phyloP scores from a whole-genome alignment of 2,113 vertebrate genomes.

The Zingel zingel region DNA sequence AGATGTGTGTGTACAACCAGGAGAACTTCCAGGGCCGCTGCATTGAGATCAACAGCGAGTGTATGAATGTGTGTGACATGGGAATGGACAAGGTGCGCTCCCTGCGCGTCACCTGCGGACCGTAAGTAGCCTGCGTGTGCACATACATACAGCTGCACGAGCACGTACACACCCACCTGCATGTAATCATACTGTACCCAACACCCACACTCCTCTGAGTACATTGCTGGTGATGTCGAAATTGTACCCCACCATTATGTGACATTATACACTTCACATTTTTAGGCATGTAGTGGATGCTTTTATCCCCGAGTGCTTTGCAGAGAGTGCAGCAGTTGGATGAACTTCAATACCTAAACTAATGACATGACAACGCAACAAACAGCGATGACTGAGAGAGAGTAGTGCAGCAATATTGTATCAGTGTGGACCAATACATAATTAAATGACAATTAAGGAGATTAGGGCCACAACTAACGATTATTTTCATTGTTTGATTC shows the following conservation, averaged over 20 bases:
- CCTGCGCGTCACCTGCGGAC: slow-evolving; percentile 81
- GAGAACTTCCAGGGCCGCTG: slow-evolving; percentile 87
- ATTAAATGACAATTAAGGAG: neutral
- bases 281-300: slow-evolving; percentile 33
- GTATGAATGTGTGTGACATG: slow-evolving; percentile 82
- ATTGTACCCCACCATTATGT: slow-evolving; percentile 36
- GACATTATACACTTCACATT: slow-evolving; percentile 52
- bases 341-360: slow-evolving; percentile 29
- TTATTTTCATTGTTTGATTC: too few relatives aligned
- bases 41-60: slow-evolving; percentile 82
- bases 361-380: slow-evolving; percentile 17
- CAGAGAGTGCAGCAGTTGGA: slow-evolving; percentile 25
- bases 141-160: neutral
- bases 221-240: slow-evolving; percentile 40
- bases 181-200: slow-evolving; percentile 7
- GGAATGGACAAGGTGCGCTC: slow-evolving; percentile 85
- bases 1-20: slow-evolving; percentile 84
- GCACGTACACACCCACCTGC: neutral
- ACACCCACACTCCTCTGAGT: slow-evolving; percentile 41
- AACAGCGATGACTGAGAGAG: neutral
- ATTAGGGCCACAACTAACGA: neutral
- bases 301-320: slow-evolving; percentile 41
- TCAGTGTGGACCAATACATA: neutral
- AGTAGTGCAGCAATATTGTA: neutral
- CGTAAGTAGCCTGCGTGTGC: slow-evolving; percentile 74